phyloP scores from a whole-genome alignment of 2,888 invertebrate species.

The Agriotes lineatus region DNA sequence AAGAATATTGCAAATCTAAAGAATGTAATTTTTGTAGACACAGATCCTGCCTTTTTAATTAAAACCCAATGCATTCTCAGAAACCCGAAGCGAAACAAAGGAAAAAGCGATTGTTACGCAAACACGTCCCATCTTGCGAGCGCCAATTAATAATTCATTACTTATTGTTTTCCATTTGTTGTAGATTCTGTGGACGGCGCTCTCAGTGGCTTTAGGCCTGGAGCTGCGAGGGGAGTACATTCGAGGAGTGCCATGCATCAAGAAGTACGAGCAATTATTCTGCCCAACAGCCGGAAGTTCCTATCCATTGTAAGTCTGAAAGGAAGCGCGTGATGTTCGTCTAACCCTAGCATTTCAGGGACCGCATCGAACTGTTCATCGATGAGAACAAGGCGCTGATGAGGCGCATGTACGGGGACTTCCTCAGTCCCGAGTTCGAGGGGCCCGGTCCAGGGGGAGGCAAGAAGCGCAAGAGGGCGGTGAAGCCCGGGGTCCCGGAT shows the following conservation, averaged over 20 bases:
- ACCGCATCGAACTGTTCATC: constrained; percentile 91
- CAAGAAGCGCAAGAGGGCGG: constrained; percentile 61
- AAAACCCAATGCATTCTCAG: not conserved
- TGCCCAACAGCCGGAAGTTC: constrained; percentile 93
- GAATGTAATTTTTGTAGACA: too few relatives aligned
- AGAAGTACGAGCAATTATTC: constrained; percentile 88
- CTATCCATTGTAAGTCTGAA: constrained; percentile 85
- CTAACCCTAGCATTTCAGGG: constrained; percentile 73
- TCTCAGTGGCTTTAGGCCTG: constrained; percentile 87
- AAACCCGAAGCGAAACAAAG: not conserved
- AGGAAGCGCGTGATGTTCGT: not conserved
- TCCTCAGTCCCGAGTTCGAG: constrained; percentile 70
- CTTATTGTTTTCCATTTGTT: constrained; percentile 15
- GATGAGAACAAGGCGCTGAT: constrained; percentile 95
- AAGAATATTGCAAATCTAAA: too few relatives aligned
- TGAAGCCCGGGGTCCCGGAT: constrained; percentile 71
- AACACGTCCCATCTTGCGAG: constrained; percentile 6
- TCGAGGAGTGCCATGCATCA: constrained; percentile 91
- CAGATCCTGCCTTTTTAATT: too few relatives aligned
- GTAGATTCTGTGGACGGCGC: constrained; percentile 91
- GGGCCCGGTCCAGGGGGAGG: constrained; percentile 64
- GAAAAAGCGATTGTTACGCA: not conserved
- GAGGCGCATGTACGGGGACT: constrained; percentile 94
- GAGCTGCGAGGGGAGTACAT: constrained; percentile 90
- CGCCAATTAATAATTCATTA: constrained; percentile 17